Percentiles rank a stretch among this genome's conserved stretches.
Evolutionary conservation across 2,113 vertebrate species (phyloP).

Genomic region (Polyodon spathula): DNA sequence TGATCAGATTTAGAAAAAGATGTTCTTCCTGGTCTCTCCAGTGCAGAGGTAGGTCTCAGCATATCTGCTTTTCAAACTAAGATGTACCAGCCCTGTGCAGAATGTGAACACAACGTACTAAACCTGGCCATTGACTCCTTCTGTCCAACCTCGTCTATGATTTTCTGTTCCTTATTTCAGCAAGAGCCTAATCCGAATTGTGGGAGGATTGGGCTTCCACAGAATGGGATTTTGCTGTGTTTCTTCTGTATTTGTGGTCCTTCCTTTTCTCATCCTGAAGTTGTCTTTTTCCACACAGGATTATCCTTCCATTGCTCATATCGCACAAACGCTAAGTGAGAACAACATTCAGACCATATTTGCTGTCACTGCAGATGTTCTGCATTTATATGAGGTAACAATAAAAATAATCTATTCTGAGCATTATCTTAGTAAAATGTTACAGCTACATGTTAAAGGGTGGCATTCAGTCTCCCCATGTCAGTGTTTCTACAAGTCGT

Average conservation of each 20-base stretch:
- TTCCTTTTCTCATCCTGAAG: background rate
- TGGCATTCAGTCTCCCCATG: no score
- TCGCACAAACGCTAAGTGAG: conserved; percentile 22
- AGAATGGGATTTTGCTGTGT: background rate
- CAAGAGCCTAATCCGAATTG: no score
- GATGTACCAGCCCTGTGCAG: no score
- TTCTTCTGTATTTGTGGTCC: background rate
- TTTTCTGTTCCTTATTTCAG: no score
- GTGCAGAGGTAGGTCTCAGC: no score
- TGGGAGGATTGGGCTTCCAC: background rate
- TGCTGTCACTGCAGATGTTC: conserved; percentile 16
- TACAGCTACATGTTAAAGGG: background rate
- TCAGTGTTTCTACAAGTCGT: no score
- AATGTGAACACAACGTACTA: no score
- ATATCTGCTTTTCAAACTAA: no score
- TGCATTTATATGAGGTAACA: conserved; percentile 14
- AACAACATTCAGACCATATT: conserved; percentile 23
- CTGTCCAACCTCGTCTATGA: no score
- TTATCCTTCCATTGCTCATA: conserved; percentile 18
- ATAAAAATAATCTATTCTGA: background rate
- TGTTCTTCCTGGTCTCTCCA: no score
- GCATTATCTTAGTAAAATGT: background rate
- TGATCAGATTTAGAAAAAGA: no score
- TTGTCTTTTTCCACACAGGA: background rate
- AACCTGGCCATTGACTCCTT: no score